These are phyloP conservation scores for Phyllotis vaccarum DNA, from an alignment of 2,797 vertebrate species.

Conservation along the genomic window DNA sequence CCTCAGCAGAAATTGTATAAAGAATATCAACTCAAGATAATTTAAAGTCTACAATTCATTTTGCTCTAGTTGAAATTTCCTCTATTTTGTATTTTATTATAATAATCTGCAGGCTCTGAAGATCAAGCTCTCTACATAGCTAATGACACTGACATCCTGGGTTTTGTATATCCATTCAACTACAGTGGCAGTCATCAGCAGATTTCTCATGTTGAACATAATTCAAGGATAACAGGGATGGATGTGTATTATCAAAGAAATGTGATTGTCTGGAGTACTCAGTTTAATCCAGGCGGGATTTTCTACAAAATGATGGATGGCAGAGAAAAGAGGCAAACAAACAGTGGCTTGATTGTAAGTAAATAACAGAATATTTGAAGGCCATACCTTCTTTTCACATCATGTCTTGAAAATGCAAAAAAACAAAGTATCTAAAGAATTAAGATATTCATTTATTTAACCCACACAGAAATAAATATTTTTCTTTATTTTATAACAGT, in stretches of 20 bases:
- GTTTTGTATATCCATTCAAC: constrained; percentile 99
- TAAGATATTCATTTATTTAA: not conserved
- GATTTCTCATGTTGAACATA: constrained; percentile 97
- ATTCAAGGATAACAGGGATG: constrained; percentile 99
- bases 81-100: constrained; percentile 90
- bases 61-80: constrained; percentile 87
- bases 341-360: constrained; percentile 97
- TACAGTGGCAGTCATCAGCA: constrained; percentile 97
- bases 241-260: constrained; percentile 97
- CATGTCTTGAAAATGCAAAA: not conserved
- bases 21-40: constrained; percentile 75
- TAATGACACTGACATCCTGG: constrained; percentile 99
- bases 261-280: constrained; percentile 99
- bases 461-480: not conserved
- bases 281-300: constrained; percentile 99
- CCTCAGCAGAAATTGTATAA: constrained; percentile 62
- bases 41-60: constrained; percentile 72
- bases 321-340: constrained; percentile 94
- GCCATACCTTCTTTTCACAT: accelerated
- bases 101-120: constrained; percentile 96
- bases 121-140: constrained; percentile 99
- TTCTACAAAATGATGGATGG: constrained; percentile 96
- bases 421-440: not conserved
- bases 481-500: not conserved
- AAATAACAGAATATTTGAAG: constrained; percentile 73